Evolutionary conservation across 2,113 vertebrate genomes (phyloP), one percentile per base, ranked within the genome.

Genomic region (Tichodroma muraria): DNA sequence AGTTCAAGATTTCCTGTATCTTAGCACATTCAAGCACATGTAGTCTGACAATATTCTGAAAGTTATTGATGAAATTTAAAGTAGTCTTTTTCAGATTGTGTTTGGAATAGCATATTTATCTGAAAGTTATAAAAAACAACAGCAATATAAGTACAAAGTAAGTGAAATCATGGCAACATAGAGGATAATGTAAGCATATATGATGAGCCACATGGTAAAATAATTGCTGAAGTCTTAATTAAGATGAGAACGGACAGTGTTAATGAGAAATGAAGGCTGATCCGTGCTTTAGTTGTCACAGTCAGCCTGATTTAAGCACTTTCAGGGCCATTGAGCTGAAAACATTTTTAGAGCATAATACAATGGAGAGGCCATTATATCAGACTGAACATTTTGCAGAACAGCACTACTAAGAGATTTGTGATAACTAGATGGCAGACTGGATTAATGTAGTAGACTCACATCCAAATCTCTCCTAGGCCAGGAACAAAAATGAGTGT

Each of bases 251-350:
- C 31, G 65, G 73, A 68, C 69, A 73, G 54, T 27, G 45, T 80
- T 91, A 80, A 92, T 88, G 93, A 89, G 83, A 94, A 94, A 38
- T 59, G 69, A 92, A 92, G 66, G 61, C 70, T 91, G 63, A 50
- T 61, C 54, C 28, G 2, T 77, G 66, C 68, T 27, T 93, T 76
- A 73, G 71, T 83, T 83, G 88, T 85, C 87, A 73, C 59, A 82
- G 85, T 25, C 57, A 80, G 66, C 63, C 63, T 88, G 66, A 88
- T 94, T 82, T 72, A 93, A 91, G 66, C 81, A 88, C 84, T 94
- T 95, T 93, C 89, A 91, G 79, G 90, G 87, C 66, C 89, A 85
- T 31, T 89, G 95, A 94, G 63, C 89, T 94, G 94, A 92, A 92
- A 96, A 96, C 38, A 89, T 88, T 96, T 96, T 82, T 66, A 85